Base-by-base conservation (phyloP, 2,888 invertebrate genomes). In the Frankliniella fusca region DNA sequence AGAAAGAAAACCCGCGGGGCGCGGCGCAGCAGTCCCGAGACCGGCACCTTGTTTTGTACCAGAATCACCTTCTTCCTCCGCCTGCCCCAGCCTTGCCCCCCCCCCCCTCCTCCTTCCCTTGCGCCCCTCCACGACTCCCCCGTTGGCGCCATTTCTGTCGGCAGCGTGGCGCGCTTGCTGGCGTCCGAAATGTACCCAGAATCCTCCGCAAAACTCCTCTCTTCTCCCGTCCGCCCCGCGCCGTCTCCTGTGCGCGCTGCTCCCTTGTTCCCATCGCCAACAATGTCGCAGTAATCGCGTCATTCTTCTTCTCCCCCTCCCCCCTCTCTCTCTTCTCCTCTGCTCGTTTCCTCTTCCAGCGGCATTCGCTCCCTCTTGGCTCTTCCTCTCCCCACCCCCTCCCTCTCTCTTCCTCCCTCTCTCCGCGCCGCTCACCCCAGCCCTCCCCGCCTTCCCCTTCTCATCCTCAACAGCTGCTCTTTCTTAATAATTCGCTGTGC, bases 211-310 rank as follows among this genome's bases (percentile, higher is more conserved):
- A 76, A 23, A 76, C 70, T 76, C 23, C 70, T 27, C 27, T 27
- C 27, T 27, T 27, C n/a, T n/a, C 15, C 70, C 70, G n/a, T 70
- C 23, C 23, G 0, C 12, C 5, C 70, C 23, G 10, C 12, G 23
- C 70, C n/a, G 12, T 20, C 54, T 54, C 7, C 54, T 54, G 54
- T 7, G 15, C 54, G 54, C 54, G 54, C 54, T 9, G 15, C 61
- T 15, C 61, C n/a, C 61, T 61, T 76, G 70, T 76, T 27, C 23
- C 27, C 70, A 76, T 76, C 70, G 70, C 70, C 70, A 76, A 76
- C 70, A 76, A 76, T 76, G 70, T 76, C 70, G 70, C 70, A 76
- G 70, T 76, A 76, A 76, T 76, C 70, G 70, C 70, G 70, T 76
- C 70, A 27, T 76, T 76, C 70, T 23, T 70, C 70, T 70, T 70